Base-by-base conservation (phyloP, 1,140 invertebrate species). In the Metaphire vulgaris region DNA sequence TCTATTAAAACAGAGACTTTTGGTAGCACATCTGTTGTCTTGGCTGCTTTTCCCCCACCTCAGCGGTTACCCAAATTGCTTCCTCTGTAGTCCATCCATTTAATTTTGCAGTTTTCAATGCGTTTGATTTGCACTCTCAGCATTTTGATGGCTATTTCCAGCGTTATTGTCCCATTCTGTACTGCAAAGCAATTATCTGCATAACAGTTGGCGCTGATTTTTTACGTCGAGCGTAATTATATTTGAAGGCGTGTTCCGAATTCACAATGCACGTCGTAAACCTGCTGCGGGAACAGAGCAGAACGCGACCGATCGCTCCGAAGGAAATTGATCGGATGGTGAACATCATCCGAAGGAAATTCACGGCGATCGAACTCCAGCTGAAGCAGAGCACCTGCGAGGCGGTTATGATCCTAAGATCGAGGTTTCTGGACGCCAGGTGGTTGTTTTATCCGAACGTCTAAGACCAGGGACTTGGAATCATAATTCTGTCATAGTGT, bases 221-320 rank as follows among this genome's bases (percentile, higher is more conserved):
- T 26, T 28, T 26, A 69, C 67, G 26, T 12, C 67, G 14, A 31
- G 26, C n/a, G n/a, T 26, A 6, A 31, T 12, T 14, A 69, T 12
- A 69, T 28, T 69, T 69, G n/a, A 41, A 98, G 91, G 97, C 97
- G 1, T 99, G 98, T 89, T 96, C 96, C 86, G 97, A 99, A 89
- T 99, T 99, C 87, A 99, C 97, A 69, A 98, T 96, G 15, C 98
- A 99, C 87, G 98, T 99, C 32, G 97, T 98, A 91, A 99, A 99
- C 86, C 88, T 99, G 73, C 89, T 99, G 70, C 89, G 96, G 76
- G 98, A 99, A 87, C 98, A 99, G 87, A 96, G 94, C 83, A 92
- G 96, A 81, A 98, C 96, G 77, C 90, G 97, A 83, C 96, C 95
- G 12, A 97, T 98, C 81, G 95, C 95, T 26, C 92, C 92, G 28